phyloP scores from a whole-genome alignment of 2,797 vertebrate species.

The Halcyon smyrnensis region DNA sequence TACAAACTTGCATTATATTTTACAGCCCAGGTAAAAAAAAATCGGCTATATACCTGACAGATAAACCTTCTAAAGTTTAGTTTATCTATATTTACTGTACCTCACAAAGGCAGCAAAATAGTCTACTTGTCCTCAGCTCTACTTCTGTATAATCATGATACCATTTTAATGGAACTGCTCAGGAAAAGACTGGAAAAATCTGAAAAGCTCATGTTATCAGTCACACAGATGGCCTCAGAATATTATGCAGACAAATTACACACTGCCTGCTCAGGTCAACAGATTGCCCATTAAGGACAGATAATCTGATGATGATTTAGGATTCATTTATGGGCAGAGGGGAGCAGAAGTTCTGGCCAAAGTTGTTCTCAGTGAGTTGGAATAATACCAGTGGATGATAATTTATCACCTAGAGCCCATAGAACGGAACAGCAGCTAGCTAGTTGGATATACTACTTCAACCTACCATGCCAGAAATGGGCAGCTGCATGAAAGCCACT shows the following conservation, averaged over 20 bases:
- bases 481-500: not conserved
- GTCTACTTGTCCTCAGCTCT: not conserved
- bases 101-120: not conserved
- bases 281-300: constrained; percentile 56
- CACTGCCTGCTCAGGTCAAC: constrained; percentile 13
- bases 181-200: not conserved
- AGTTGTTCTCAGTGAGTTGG: not conserved
- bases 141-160: not conserved
- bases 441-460: not conserved
- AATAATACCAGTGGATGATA: not conserved
- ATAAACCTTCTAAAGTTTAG: not conserved
- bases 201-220: not conserved
- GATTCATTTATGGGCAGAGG: not conserved
- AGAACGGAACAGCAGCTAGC: not conserved
- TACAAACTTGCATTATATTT: not conserved
- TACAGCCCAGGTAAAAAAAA: not conserved
- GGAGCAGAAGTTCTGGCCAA: constrained; percentile 16
- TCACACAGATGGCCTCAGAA: constrained; percentile 31
- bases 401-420: not conserved
- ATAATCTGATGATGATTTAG: constrained; percentile 51
- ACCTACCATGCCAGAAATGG: not conserved
- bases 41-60: not conserved
- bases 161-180: not conserved
- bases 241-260: constrained; percentile 11
- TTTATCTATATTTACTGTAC: not conserved